Conservation (phyloP, 2,113 vertebrate genomes). For the Myotis lucifugus region DNA sequence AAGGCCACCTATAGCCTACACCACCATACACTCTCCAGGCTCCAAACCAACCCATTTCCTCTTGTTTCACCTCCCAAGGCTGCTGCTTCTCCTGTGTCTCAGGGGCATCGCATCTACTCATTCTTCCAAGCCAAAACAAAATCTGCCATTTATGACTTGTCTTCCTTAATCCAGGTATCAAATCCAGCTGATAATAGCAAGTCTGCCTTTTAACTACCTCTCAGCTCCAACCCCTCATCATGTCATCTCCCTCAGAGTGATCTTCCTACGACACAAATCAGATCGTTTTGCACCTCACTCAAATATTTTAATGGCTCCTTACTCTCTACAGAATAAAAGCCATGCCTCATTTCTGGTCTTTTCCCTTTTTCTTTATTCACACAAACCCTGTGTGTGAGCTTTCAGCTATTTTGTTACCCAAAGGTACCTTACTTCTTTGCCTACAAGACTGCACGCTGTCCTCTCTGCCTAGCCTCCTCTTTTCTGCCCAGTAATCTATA, state of each 20-base stretch:
- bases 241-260: not conserved
- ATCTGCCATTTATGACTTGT: not conserved
- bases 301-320: not conserved
- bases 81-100: not conserved
- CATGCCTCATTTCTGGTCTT: not conserved
- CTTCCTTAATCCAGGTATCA: not conserved
- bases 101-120: not conserved
- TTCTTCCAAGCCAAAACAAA: not conserved
- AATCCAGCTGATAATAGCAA: not conserved
- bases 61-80: not conserved
- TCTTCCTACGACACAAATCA: not conserved
- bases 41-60: not conserved
- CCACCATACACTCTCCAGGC: not conserved
- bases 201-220: not conserved
- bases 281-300: not conserved
- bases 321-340: not conserved
- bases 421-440: not conserved
- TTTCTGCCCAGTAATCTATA: not conserved
- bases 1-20: accelerated
- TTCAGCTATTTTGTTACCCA: not conserved
- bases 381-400: not conserved
- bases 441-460: not conserved
- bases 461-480: not conserved
- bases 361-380: not conserved
- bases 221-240: not conserved